Conservation (phyloP, 2,797 vertebrate species). For the Leptodactylus fallax region DNA sequence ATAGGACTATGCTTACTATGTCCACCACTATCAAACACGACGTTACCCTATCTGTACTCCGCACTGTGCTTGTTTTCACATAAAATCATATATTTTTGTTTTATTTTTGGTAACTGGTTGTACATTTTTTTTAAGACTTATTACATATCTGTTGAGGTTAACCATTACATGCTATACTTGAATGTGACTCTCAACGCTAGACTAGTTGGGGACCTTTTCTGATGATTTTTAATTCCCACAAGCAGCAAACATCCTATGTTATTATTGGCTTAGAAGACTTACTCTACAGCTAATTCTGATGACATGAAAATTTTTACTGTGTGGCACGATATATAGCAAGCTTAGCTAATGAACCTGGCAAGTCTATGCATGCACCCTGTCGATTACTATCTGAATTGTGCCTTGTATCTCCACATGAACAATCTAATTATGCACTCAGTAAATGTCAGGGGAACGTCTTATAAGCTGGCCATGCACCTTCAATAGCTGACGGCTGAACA, state of each 20-base stretch:
- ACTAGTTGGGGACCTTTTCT: neutral
- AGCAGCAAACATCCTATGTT: neutral
- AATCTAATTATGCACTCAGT: neutral
- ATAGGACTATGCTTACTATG: too few species aligned
- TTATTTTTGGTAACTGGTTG: neutral
- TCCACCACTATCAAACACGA: too few species aligned
- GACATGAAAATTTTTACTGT: neutral
- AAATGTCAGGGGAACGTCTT: neutral
- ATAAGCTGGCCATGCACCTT: too few species aligned
- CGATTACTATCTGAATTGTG: neutral
- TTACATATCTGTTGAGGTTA: neutral
- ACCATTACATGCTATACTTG: neutral
- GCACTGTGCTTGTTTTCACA: neutral
- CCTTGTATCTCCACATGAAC: neutral
- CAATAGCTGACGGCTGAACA: too few species aligned
- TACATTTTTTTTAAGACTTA: neutral
- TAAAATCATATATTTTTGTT: neutral
- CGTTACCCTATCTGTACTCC: too few species aligned
- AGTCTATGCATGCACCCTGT: neutral
- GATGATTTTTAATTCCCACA: neutral
- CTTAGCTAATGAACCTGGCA: conserved; percentile 1
- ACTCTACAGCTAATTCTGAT: neutral
- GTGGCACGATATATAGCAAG: neutral
- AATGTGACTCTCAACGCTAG: too few species aligned
- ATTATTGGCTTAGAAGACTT: neutral